Evolutionary conservation across 1,140 invertebrate genomes (phyloP), one percentile per base, ranked within the genome.

Genomic region (Neodiprion virginianus): DNA sequence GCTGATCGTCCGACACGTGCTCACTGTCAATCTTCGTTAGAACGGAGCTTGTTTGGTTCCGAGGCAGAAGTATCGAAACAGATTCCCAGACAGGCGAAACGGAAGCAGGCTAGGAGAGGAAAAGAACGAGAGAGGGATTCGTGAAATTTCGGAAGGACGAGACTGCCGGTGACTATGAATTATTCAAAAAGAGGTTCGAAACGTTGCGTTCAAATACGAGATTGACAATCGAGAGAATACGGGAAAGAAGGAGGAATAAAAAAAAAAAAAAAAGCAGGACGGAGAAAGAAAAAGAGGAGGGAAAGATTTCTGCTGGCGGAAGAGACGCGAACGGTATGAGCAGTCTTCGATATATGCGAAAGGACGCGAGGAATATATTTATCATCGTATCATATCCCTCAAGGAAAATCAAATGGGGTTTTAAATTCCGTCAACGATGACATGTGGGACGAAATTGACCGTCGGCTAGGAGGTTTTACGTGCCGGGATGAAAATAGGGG

Each of bases 1-100:
- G 67, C 67, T 23, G 17, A 47, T 23, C 7, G 67, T 14, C 67
- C 74, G 78, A 76, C 82, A 83, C 82, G 81, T 79, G 82, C 77
- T 75, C 71, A 53, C 73, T 83, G 82, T 84, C 82, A 40, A 83
- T 84, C 81, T 82, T 83, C 78, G 78, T 84, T 83, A 74, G 75
- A 72, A 79, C 17, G 61, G 14, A 3, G 61, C 61, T 21, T 7
- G 21, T 14, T 14, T n/a, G 7, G 14, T 1, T 4, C 61, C 61
- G 61, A 21, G 5, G 61, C 14, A 40, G 61, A 21, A 66, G 4
- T 66, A n/a, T 66, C 61, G 61, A 7, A 66, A 66, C 14, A 21
- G 21, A 21, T 14, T 21, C 61, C 61, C 14, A 21, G 21, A 21
- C 14, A 14, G 49, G 72, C 76, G 75, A 74, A 75, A 69, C 68